phyloP scores from a whole-genome alignment of 2,797 vertebrate species.

The Poeciliopsis infans region DNA sequence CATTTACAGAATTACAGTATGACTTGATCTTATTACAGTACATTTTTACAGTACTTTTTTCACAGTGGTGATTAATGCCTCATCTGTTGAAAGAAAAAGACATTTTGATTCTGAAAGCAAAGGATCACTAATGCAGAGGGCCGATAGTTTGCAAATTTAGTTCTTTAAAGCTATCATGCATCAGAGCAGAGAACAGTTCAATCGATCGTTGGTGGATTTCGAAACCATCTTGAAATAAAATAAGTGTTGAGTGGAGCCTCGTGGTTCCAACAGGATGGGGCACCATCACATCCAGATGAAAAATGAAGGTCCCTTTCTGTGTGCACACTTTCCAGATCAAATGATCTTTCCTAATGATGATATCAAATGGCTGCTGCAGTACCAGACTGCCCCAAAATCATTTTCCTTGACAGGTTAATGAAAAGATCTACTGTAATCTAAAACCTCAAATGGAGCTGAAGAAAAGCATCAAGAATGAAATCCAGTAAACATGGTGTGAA shows the following conservation, averaged over 20 bases:
- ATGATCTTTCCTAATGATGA: not conserved
- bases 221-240: not conserved
- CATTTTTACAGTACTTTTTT: too few species aligned
- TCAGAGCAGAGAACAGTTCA: not conserved
- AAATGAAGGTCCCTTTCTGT: not conserved
- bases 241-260: not conserved
- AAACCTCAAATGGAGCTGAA: not conserved
- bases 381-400: not conserved
- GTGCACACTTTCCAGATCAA: not conserved
- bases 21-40: too few species aligned
- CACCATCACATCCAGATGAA: not conserved
- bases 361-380: not conserved
- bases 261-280: not conserved
- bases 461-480: not conserved
- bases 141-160: not conserved
- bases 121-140: not conserved
- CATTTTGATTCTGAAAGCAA: not conserved
- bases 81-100: too few species aligned
- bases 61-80: too few species aligned
- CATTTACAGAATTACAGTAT: too few species aligned
- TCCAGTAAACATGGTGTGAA: not conserved
- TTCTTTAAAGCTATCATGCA: not conserved
- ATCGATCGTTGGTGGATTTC: not conserved
- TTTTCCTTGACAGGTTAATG: not conserved
- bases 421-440: not conserved